Base-by-base conservation (phyloP, 2,797 vertebrate species). In the Furcifer pardalis region DNA sequence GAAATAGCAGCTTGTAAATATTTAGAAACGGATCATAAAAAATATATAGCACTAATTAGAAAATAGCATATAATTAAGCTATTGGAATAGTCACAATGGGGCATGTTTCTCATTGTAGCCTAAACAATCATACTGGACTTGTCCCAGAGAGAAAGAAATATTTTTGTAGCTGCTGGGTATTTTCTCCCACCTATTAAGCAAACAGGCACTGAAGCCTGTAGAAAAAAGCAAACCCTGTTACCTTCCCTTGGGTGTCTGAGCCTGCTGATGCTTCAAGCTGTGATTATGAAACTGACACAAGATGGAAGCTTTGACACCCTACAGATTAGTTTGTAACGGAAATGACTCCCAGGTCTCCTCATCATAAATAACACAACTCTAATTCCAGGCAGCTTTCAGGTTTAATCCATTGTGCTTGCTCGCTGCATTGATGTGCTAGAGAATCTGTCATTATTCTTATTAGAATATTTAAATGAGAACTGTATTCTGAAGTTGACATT, bases 311-410 rank as follows among this genome's bases (percentile, higher is more conserved):
- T 32, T 84, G 63, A 65, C 81, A 82, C 85, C 60, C 3, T 76
- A 69, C 65, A 81, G 66, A 76, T 32, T 37, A 44, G 0, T 75
- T 89, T 82, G 3, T 42, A 86, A 60, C 71, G 60, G 79, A 90
- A 87, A 79, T 23, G 35, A 32, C 7, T 77, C 59, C 63, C 82
- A 62, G 32, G 72, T 83, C 32, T 40, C 17, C 60, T 83, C 21
- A 68, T 81, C 63, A 56, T 2, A 5, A 32, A 68, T 46, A 8
- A 66, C 81, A 79, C 23, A 0, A 77, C 25, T 66, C 30, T 10
- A 37, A 42, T 62, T 62, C 76, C 44, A 89, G 79, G 72, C 8
- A 78, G 1, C 10, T 77, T 84, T 49, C 49, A 35, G 7, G 8
- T 74, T 69, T 35, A 59, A 82, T 62, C 25, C 63, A 7, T 2